Base-by-base conservation (phyloP, 2,888 invertebrate species). In the Microdon myrmicae region DNA sequence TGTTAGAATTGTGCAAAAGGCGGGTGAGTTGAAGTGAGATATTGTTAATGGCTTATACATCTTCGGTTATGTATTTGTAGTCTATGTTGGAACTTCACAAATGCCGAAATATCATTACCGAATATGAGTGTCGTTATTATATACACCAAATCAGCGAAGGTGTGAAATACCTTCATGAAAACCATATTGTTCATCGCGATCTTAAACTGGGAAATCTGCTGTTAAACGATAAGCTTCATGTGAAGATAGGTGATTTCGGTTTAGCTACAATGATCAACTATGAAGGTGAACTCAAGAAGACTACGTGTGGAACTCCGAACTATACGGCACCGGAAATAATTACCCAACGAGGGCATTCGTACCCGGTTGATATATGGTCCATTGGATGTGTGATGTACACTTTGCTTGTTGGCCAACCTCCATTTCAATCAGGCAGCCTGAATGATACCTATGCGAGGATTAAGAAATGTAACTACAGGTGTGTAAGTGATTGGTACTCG, bases 351-450 rank as follows among this genome's bases (percentile, higher is more conserved):
- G 99, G 99, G 0, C 99, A 99, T 81, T 96, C 97, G 26, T 99
- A 90, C 77, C 98, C 98, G 83, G 99, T 98, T 5, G 99, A 99
- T 80, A 88, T 98, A 67, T 99, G 99, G 99, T 98, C 98, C 19
- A 86, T 99, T 74, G 99, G 97, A n/a, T 97, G 95, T 81, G 96
- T 98, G 71, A 89, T 98, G 94, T 99, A 95, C 81, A 99, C 99
- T 0, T 81, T 99, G 69, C 84, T 99, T 4, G 92, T 96, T 43
- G 99, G 99, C n/a, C 93, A 93, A 73, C 99, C 99, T 12, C 99
- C 99, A 3, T 99, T 99, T 80, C 99, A 99, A 81, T 98, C 99
- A 0, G 88, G 88, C 54, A 91, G 91, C 19, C 84, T 99, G 29
- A 94, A 92, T 75, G 97, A 98, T 75, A 99, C 99, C 0, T 99